Evolutionary conservation across 1,140 invertebrate genomes (phyloP).

Genomic region (Akabosia matsudoensis): DNA sequence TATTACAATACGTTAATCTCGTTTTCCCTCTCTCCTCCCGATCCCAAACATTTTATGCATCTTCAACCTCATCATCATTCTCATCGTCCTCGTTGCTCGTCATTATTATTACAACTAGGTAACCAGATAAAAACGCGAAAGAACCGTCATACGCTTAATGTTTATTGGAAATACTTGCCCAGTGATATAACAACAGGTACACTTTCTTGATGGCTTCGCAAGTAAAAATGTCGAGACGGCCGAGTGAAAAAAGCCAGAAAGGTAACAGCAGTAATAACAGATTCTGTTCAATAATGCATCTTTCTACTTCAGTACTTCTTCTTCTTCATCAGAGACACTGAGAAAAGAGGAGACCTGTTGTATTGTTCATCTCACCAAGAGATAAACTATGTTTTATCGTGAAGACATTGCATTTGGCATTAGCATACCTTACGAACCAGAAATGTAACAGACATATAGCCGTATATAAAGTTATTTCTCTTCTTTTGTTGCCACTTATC

Average conservation of each 20-base stretch:
- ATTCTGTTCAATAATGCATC: neutral
- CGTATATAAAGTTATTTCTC: too few species aligned
- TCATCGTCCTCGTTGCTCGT: neutral
- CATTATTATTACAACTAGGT: slow-evolving; percentile 8
- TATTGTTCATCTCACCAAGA: neutral
- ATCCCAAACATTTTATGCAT: neutral
- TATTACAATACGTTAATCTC: neutral
- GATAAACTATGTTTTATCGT: neutral
- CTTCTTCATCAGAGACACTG: neutral
- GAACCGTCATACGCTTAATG: neutral
- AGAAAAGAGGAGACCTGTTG: slow-evolving; percentile 3
- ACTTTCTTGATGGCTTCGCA: neutral
- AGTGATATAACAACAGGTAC: neutral
- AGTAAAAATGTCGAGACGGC: neutral
- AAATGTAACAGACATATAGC: too few species aligned
- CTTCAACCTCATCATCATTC: neutral
- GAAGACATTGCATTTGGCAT: neutral
- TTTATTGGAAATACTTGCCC: neutral
- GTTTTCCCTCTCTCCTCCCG: neutral
- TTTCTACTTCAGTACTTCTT: slow-evolving; percentile 17
- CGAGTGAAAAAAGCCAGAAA: neutral
- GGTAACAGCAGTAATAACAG: neutral
- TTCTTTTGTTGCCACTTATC: slow-evolving; percentile 17
- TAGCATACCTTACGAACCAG: too few species aligned
- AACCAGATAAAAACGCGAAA: neutral